Conservation (phyloP, 2,113 vertebrate species). For the Callaeas wilsoni region DNA sequence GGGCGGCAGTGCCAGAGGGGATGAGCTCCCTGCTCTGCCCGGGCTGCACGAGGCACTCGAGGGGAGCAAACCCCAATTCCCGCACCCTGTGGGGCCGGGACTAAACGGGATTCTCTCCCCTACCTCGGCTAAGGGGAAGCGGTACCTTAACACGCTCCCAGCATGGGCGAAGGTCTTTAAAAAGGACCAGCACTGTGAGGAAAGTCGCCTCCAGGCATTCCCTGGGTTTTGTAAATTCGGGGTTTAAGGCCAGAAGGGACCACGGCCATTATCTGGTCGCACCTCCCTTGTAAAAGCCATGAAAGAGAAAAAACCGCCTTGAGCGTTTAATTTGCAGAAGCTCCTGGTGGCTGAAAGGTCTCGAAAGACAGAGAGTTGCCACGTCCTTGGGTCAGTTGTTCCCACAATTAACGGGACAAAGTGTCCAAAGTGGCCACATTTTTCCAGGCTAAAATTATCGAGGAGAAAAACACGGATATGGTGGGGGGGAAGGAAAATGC, state of each 20-base stretch:
- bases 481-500: rapidly evolving
- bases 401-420: neutral
- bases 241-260: neutral
- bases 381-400: neutral
- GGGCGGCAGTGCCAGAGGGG: neutral
- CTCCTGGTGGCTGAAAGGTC: neutral
- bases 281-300: neutral
- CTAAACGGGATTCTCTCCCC: neutral
- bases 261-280: neutral
- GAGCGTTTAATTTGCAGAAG: neutral
- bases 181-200: neutral
- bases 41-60: neutral
- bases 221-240: neutral
- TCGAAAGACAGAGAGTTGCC: neutral
- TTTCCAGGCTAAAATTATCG: neutral
- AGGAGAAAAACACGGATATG: rapidly evolving
- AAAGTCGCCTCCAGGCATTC: neutral
- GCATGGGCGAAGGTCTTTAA: neutral
- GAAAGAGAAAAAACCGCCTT: neutral
- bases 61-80: neutral
- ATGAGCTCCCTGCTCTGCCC: neutral
- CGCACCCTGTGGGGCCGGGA: neutral
- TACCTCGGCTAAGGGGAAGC: neutral
- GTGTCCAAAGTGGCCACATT: rapidly evolving
- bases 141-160: neutral